These are phyloP conservation scores for Leptinotarsa haldemani DNA, from an alignment of 2,888 invertebrate species.

Conservation along the genomic window DNA sequence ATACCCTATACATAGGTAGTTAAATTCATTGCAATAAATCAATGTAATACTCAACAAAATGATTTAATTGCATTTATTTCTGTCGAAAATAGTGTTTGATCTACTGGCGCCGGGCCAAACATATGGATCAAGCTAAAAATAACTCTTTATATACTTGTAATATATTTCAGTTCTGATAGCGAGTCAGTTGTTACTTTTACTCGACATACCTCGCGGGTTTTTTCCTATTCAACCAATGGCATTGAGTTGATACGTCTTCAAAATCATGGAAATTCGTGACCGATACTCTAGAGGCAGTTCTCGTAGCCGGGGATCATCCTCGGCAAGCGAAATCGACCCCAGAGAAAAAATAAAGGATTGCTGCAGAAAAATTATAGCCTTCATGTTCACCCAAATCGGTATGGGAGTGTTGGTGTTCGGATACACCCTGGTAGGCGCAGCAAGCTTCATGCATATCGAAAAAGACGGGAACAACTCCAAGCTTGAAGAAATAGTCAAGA, in stretches of 20 bases:
- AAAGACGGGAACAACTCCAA: constrained; percentile 61
- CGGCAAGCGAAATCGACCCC: constrained; percentile 75
- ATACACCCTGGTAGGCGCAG: constrained; percentile 87
- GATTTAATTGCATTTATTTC: not conserved
- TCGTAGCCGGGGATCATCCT: constrained; percentile 68
- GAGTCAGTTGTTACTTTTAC: constrained; percentile 8
- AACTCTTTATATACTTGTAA: constrained; percentile 30
- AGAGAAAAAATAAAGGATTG: constrained; percentile 85
- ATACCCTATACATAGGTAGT: not conserved
- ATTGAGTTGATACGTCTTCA: not conserved
- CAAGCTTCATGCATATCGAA: constrained; percentile 84
- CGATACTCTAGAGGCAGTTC: constrained; percentile 49
- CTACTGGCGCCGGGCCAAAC: constrained; percentile 31
- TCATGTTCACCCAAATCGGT: constrained; percentile 93
- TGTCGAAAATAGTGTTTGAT: constrained; percentile 14
- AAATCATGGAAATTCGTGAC: constrained; percentile 26
- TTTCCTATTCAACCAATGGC: not conserved
- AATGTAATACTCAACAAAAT: constrained; percentile 11
- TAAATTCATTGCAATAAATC: constrained; percentile 8
- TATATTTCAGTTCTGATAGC: not conserved
- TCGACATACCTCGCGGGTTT: not conserved
- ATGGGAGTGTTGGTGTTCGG: constrained; percentile 89
- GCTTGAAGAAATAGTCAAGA: constrained; percentile 39
- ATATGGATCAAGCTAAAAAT: constrained; percentile 31
- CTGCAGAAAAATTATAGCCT: constrained; percentile 86